Conservation (phyloP, 2,113 vertebrate species). For the Cynoglossus semilaevis region DNA sequence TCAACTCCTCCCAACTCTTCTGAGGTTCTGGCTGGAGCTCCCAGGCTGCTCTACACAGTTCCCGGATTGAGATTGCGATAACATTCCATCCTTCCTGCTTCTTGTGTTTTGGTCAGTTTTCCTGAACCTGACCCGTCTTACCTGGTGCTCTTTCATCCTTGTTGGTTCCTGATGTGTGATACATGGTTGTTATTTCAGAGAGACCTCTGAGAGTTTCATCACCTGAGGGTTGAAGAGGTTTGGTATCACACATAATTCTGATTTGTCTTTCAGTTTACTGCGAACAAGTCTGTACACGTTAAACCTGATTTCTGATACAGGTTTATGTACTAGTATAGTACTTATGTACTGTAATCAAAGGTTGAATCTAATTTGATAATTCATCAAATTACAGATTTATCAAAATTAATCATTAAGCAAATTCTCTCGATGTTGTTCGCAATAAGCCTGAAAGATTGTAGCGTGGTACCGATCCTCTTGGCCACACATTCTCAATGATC, state of each 20-base stretch:
- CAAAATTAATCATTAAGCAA: too few species aligned
- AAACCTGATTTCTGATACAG: too few species aligned
- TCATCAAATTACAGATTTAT: too few species aligned
- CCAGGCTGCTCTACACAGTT: constrained; percentile 22
- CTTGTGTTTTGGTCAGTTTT: constrained; percentile 13
- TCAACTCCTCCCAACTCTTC: constrained; percentile 24
- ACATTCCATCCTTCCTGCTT: constrained; percentile 17
- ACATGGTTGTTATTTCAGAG: neutral
- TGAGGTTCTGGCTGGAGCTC: constrained; percentile 22
- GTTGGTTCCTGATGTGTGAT: neutral
- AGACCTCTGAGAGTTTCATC: constrained; percentile 1
- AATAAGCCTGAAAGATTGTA: too few species aligned
- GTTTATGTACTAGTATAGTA: too few species aligned
- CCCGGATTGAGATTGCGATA: constrained; percentile 21
- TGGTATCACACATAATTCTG: constrained; percentile 24
- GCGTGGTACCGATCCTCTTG: too few species aligned
- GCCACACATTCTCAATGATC: too few species aligned
- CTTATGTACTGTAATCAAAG: too few species aligned
- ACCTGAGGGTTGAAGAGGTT: constrained; percentile 12
- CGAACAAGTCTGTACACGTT: neutral
- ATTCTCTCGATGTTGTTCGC: too few species aligned
- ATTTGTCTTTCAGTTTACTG: neutral
- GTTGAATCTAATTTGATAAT: too few species aligned
- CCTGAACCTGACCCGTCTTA: neutral
- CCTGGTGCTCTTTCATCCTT: constrained; percentile 16